Evolutionary conservation across 2,888 invertebrate genomes (phyloP).

Genomic region (Phasia obesa): DNA sequence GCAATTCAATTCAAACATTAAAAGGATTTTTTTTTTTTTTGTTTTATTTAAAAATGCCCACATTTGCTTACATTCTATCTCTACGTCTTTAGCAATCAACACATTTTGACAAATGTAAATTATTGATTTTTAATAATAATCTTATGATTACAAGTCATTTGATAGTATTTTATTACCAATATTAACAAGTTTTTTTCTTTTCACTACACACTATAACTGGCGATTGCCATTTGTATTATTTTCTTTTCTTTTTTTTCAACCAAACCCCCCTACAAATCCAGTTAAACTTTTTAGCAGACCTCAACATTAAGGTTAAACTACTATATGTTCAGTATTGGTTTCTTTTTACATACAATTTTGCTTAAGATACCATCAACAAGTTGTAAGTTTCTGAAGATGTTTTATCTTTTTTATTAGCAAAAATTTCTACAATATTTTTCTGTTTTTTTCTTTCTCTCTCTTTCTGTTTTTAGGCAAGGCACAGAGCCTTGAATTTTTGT

Average conservation of each 20-base stretch:
- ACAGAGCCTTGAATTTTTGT: constrained; percentile 30
- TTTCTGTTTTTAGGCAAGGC: constrained; percentile 31
- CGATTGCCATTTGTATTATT: constrained; percentile 30
- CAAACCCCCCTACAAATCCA: not conserved
- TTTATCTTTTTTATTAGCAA: constrained; percentile 67
- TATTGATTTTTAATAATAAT: constrained; percentile 66
- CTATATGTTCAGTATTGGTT: constrained; percentile 67
- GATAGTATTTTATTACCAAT: constrained; percentile 65
- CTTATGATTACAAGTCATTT: constrained; percentile 58
- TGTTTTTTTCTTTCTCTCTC: not conserved
- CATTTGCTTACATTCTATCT: constrained; percentile 3
- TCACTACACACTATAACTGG: constrained; percentile 11
- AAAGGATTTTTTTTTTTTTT: not conserved
- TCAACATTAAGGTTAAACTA: constrained; percentile 60
- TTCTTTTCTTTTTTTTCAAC: not conserved
- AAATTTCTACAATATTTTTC: constrained; percentile 45
- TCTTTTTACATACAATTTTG: constrained; percentile 57
- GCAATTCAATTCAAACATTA: no score
- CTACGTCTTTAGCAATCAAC: constrained; percentile 16
- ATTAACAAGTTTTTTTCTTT: constrained; percentile 54
- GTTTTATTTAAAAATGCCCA: no score
- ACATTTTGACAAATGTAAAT: constrained; percentile 59
- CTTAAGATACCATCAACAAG: constrained; percentile 65
- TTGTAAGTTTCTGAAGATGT: constrained; percentile 68
- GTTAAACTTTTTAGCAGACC: constrained; percentile 24